A percentile compares a stretch with the other conserved stretches of the same genome.
phyloP scores from a whole-genome alignment of 1,140 invertebrate species.

The Periplaneta americana region DNA sequence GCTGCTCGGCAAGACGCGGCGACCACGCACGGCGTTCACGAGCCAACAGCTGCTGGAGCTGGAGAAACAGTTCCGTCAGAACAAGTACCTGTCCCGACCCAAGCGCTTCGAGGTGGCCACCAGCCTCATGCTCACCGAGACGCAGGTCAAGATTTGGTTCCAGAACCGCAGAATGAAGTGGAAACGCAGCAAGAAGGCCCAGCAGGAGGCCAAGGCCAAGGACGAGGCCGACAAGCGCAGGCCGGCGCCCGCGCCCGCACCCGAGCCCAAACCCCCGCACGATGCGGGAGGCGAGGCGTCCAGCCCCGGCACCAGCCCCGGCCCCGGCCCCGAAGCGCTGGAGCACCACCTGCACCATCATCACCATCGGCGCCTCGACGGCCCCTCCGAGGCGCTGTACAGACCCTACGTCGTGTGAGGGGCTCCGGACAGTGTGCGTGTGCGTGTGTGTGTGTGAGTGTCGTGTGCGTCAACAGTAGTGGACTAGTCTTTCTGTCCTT shows the following conservation, averaged over 20 bases:
- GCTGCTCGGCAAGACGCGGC: conserved; percentile 87
- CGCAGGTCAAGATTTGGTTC: conserved; percentile 97
- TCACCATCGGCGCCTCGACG: conserved; percentile 6
- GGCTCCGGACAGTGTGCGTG: background rate
- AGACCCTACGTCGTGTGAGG: conserved; percentile 12
- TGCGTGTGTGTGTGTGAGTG: background rate
- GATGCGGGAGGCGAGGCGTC: background rate
- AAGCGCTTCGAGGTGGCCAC: conserved; percentile 99
- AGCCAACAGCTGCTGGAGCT: conserved; percentile 96
- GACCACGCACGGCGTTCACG: conserved; percentile 96
- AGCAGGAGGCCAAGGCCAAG: conserved; percentile 61
- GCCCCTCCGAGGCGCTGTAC: conserved; percentile 7
- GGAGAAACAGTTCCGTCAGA: conserved; percentile 97
- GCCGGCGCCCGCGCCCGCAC: background rate
- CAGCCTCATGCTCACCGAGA: conserved; percentile 95
- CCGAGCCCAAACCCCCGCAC: background rate
- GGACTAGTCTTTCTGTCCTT: background rate
- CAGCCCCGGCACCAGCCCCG: background rate
- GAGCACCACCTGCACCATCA: conserved; percentile 5
- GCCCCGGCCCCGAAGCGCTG: background rate
- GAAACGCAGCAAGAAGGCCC: conserved; percentile 91
- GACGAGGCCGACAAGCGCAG: conserved; percentile 27
- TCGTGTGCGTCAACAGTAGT: background rate
- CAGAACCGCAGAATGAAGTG: conserved; percentile 95
- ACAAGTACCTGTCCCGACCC: conserved; percentile 97